A percentile compares a stretch with the other conserved stretches of the same genome.
Conservation (phyloP, 2,113 vertebrate species). For the Apeltes quadracus region DNA sequence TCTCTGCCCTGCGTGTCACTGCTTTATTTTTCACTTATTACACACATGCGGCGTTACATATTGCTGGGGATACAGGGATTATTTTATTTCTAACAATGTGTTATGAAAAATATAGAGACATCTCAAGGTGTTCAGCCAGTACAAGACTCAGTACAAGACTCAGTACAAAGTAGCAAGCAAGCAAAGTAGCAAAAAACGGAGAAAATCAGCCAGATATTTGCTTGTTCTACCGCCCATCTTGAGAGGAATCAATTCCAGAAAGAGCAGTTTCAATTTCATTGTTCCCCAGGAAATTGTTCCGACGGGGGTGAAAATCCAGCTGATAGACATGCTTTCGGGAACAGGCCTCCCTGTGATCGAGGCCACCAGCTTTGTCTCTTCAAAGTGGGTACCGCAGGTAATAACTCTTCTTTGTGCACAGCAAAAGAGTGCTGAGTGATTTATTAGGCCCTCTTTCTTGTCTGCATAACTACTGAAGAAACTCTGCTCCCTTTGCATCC, state of each 20-base stretch:
- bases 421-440: constrained; percentile 64
- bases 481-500: constrained; percentile 27
- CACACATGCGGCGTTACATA: constrained; percentile 36
- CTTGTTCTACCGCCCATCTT: constrained; percentile 28
- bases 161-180: constrained; percentile 19
- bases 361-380: constrained; percentile 95
- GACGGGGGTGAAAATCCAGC: constrained; percentile 90
- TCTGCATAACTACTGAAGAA: constrained; percentile 25
- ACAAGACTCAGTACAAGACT: constrained; percentile 11
- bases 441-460: constrained; percentile 63
- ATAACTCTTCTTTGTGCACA: constrained; percentile 59
- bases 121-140: background rate
- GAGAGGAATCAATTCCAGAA: constrained; percentile 53
- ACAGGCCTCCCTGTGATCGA: constrained; percentile 91
- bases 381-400: constrained; percentile 97
- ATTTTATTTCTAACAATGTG: constrained; percentile 26
- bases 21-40: constrained; percentile 60
- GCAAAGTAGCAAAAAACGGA: background rate
- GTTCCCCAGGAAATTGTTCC: constrained; percentile 87
- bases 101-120: constrained; percentile 14
- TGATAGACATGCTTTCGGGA: constrained; percentile 91
- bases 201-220: constrained; percentile 19
- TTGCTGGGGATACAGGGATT: constrained; percentile 34
- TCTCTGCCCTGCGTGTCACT: constrained; percentile 47
- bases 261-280: constrained; percentile 53